Conservation (phyloP, 2,888 invertebrate genomes). For the Quadriops clusia region DNA sequence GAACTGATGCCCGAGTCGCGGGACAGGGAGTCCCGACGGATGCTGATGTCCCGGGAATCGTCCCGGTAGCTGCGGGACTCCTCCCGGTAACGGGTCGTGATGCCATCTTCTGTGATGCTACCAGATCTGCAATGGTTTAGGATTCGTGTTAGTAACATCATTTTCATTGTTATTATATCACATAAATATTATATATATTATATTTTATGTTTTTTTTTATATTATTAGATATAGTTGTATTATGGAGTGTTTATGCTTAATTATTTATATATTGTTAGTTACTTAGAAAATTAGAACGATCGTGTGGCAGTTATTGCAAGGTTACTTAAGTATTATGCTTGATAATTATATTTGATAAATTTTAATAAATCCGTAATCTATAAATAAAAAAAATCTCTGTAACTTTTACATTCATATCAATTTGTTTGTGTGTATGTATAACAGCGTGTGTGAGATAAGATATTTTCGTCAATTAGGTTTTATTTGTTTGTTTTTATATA, state of each 20-base stretch:
- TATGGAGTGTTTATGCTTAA: conserved; percentile 2
- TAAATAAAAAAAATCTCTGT: too few species aligned
- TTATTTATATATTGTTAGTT: neutral
- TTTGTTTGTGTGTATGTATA: too few species aligned
- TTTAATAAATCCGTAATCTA: too few species aligned
- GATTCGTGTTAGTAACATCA: neutral
- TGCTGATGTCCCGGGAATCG: conserved; percentile 32
- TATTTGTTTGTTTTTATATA: too few species aligned
- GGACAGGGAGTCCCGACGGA: conserved; percentile 26
- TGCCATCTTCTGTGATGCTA: conserved; percentile 35
- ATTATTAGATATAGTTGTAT: neutral
- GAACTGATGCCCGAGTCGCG: conserved; percentile 30
- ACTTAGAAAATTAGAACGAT: neutral
- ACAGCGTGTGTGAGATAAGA: too few species aligned
- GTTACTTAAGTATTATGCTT: too few species aligned
- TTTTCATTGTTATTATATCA: too few species aligned
- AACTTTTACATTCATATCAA: too few species aligned
- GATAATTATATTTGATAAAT: too few species aligned
- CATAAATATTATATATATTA: conserved; percentile 1
- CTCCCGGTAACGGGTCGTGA: conserved; percentile 36
- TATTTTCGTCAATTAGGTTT: too few species aligned
- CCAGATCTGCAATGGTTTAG: conserved; percentile 26
- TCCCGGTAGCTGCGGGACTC: conserved; percentile 32
- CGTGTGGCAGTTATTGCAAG: too few species aligned
- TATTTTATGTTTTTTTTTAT: neutral